Evolutionary conservation across 2,797 vertebrate species (phyloP).

Genomic region (Silurus lanzhouensis): DNA sequence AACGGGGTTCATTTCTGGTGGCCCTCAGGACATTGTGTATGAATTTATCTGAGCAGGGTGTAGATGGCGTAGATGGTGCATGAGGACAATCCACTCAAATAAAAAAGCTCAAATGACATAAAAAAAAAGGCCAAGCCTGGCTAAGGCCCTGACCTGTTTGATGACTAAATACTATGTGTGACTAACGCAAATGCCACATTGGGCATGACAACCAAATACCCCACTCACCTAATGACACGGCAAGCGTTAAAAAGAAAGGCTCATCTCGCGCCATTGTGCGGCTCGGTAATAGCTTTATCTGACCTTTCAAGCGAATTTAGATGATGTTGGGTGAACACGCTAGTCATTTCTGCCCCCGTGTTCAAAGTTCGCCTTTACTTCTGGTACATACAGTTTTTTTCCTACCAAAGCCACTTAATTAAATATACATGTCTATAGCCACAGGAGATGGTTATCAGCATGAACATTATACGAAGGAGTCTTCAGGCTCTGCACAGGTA

Average conservation of each 20-base stretch:
- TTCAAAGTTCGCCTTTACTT: not conserved
- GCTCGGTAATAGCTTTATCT: not conserved
- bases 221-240: not conserved
- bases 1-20: not conserved
- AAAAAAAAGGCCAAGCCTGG: too few relatives aligned
- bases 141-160: not conserved
- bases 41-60: slow-evolving; percentile 1
- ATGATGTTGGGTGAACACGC: not conserved
- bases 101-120: not conserved
- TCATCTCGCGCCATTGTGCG: not conserved
- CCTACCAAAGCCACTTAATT: not conserved
- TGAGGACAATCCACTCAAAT: not conserved
- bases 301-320: slow-evolving; percentile 3
- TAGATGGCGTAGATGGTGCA: not conserved
- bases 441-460: too few relatives aligned
- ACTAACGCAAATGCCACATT: not conserved
- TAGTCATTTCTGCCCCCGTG: not conserved
- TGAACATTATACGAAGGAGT: not conserved
- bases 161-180: slow-evolving; percentile 1
- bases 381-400: not conserved
- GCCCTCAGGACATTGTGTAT: not conserved
- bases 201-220: not conserved
- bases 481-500: not conserved
- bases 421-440: too few relatives aligned
- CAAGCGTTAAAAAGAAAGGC: not conserved